A percentile compares a stretch with the other conserved stretches of the same genome.
These are phyloP conservation scores for Heterotis niloticus DNA, from an alignment of 2,113 vertebrate genomes.

Conservation along the genomic window DNA sequence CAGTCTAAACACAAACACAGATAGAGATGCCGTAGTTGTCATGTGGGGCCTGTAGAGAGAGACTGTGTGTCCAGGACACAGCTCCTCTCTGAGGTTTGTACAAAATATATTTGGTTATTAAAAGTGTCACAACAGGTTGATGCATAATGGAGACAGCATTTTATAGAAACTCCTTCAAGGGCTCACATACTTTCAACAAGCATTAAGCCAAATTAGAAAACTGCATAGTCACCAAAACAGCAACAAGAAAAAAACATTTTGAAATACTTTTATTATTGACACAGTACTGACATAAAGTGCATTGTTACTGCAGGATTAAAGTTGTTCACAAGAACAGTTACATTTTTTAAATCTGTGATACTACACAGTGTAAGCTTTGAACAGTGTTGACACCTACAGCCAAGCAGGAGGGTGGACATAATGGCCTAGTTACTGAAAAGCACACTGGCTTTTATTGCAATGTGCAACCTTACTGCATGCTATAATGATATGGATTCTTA, in stretches of 20 bases:
- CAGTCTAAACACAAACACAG: too few relatives aligned
- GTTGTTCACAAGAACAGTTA: conserved; percentile 47
- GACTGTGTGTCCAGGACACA: too few relatives aligned
- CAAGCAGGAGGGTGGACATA: conserved; percentile 47
- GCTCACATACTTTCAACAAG: too few relatives aligned
- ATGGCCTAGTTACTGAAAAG: conserved; percentile 38
- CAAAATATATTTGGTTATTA: too few relatives aligned
- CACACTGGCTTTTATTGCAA: conserved; percentile 44
- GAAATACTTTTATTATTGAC: conserved; percentile 39
- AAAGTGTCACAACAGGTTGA: too few relatives aligned
- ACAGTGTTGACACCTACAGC: conserved; percentile 32
- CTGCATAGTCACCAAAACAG: not conserved
- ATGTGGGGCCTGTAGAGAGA: too few relatives aligned
- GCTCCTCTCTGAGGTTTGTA: too few relatives aligned
- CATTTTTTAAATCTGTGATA: conserved; percentile 40
- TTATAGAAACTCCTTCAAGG: too few relatives aligned
- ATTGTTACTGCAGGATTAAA: conserved; percentile 50
- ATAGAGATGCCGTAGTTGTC: too few relatives aligned
- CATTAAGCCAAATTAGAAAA: not conserved
- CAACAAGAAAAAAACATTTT: not conserved
- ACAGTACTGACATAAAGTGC: conserved; percentile 54
- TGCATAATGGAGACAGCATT: too few relatives aligned
- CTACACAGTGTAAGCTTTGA: conserved; percentile 41
- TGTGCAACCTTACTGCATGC: conserved; percentile 10
- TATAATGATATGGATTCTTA: not conserved